Conservation (phyloP, 2,797 vertebrate species). For the Coranthus polyacanthus region DNA sequence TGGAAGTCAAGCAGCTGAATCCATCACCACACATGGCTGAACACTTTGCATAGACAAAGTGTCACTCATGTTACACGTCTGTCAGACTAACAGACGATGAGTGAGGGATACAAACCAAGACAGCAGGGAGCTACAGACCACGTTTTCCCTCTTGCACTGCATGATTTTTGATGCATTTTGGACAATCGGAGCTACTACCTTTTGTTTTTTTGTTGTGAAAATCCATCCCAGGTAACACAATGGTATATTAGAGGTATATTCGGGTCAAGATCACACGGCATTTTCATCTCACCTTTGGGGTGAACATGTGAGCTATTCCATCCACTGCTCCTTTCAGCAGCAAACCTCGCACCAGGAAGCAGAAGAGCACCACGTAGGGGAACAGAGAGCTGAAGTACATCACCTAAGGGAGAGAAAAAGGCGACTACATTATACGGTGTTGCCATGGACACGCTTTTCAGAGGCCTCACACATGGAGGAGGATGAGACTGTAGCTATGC, state of each 20-base stretch:
- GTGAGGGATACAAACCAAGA: conserved; percentile 8
- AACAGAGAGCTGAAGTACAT: conserved; percentile 99
- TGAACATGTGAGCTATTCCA: conserved; percentile 98
- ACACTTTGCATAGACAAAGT: conserved; percentile 17
- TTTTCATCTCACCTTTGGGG: conserved; percentile 90
- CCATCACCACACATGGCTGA: conserved; percentile 20
- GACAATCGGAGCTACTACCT: not conserved
- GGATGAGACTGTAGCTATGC: conserved; percentile 21
- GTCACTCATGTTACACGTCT: conserved; percentile 22
- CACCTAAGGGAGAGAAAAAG: conserved; percentile 84
- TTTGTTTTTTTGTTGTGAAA: not conserved
- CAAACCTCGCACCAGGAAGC: conserved; percentile 94
- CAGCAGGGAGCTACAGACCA: not conserved
- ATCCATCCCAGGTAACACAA: not conserved
- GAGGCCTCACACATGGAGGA: conserved; percentile 50
- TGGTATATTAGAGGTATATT: not conserved
- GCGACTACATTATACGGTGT: conserved; percentile 44
- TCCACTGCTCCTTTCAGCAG: conserved; percentile 94
- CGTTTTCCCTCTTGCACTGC: not conserved
- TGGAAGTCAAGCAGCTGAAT: conserved; percentile 20
- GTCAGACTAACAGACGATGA: conserved; percentile 1
- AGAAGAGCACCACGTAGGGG: conserved; percentile 96
- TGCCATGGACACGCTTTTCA: conserved; percentile 72
- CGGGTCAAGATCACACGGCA: not conserved
- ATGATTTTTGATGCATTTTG: not conserved